These are phyloP conservation scores for Thripadectes ignobilis DNA, from an alignment of 2,797 vertebrate species.

Conservation along the genomic window DNA sequence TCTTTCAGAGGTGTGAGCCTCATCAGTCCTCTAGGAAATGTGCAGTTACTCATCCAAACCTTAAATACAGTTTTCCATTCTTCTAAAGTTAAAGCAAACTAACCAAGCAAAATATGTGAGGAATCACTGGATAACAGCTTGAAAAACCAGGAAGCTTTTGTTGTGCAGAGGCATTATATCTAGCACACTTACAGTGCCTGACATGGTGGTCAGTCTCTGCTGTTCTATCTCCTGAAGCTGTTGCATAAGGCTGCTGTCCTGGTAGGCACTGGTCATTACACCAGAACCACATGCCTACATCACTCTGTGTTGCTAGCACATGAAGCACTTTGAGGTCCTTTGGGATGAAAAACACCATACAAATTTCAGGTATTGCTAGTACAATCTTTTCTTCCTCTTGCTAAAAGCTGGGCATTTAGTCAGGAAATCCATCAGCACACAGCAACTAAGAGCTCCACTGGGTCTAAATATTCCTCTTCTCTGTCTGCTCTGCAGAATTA, in stretches of 20 bases:
- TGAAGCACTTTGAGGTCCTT: background rate
- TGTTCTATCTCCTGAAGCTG: background rate
- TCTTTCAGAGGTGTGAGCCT: background rate
- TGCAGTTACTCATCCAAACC: background rate
- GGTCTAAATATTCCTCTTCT: conserved; percentile 23
- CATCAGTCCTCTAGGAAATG: background rate
- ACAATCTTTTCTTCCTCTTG: background rate
- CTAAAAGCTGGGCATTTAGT: background rate
- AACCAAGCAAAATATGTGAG: background rate
- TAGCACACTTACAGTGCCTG: background rate
- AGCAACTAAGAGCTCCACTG: background rate
- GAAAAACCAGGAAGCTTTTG: background rate
- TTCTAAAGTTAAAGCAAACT: background rate
- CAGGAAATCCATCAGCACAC: background rate
- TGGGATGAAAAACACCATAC: background rate
- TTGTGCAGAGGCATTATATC: background rate
- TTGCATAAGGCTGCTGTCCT: background rate
- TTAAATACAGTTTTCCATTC: background rate
- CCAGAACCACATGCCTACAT: background rate
- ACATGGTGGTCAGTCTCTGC: background rate
- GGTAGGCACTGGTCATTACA: background rate
- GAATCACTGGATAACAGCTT: background rate
- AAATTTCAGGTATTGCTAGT: background rate
- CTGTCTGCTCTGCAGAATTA: conserved; percentile 28
- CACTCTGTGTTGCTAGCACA: background rate